These are phyloP conservation scores for Dolichopus griseipennis DNA, from an alignment of 2,888 invertebrate genomes.

Conservation along the genomic window DNA sequence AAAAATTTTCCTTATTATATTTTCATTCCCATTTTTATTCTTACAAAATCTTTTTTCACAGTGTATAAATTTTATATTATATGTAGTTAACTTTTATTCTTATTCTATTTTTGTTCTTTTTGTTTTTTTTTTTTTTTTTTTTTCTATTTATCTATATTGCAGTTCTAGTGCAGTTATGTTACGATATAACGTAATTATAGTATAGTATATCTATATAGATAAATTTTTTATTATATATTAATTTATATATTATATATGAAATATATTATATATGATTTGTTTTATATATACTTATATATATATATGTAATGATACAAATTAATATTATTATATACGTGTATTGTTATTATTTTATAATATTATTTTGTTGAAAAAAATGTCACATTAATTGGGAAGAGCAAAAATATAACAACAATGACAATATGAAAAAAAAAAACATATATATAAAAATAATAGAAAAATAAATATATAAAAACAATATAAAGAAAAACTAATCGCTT, in stretches of 20 bases:
- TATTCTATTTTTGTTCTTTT: not conserved
- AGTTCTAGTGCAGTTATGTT: conserved; percentile 1
- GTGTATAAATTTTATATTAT: not conserved
- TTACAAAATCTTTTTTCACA: not conserved
- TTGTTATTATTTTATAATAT: not conserved
- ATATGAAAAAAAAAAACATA: not conserved
- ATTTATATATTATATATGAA: no score
- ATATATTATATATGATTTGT: not conserved
- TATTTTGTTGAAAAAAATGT: not conserved
- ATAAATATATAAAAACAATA: not conserved
- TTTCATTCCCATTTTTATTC: not conserved
- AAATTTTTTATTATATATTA: not conserved
- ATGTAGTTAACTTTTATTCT: not conserved
- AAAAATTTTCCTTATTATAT: not conserved
- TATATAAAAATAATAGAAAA: not conserved
- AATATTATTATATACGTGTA: not conserved
- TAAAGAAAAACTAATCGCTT: not conserved
- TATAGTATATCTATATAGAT: not conserved
- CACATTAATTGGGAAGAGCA: conserved; percentile 2
- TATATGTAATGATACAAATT: not conserved
- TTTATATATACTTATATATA: no score
- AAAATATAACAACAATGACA: not conserved
- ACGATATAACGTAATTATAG: conserved; percentile 1
- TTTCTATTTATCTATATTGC: conserved; percentile 6
- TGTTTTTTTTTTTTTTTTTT: not conserved